phyloP scores from a whole-genome alignment of 2,888 invertebrate genomes.

The Papilio protenor region DNA sequence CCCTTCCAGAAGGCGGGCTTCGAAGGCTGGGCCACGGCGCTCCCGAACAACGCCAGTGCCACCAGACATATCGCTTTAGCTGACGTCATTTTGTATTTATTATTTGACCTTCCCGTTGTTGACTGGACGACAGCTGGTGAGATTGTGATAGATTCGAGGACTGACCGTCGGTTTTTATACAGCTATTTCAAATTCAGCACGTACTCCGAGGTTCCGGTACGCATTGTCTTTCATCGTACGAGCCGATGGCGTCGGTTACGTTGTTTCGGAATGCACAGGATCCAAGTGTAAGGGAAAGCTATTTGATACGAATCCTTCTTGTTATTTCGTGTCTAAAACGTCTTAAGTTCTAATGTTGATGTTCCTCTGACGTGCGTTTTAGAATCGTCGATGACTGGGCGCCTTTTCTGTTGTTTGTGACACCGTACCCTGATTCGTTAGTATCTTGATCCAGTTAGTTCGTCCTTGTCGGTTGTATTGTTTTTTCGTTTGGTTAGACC shows the following conservation, averaged over 20 bases:
- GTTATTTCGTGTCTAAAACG: slow-evolving; percentile 59
- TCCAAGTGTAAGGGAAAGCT: slow-evolving; percentile 81
- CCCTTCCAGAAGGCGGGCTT: slow-evolving; percentile 88
- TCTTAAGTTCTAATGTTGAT: slow-evolving; percentile 63
- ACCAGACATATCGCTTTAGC: slow-evolving; percentile 79
- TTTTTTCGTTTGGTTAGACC: slow-evolving; percentile 52
- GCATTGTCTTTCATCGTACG: slow-evolving; percentile 75
- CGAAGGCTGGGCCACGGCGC: slow-evolving; percentile 85
- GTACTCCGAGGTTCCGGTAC: slow-evolving; percentile 78
- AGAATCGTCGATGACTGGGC: slow-evolving; percentile 57
- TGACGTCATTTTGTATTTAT: slow-evolving; percentile 69
- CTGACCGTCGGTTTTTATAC: slow-evolving; percentile 82
- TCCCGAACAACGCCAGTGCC: slow-evolving; percentile 82
- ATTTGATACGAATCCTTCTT: slow-evolving; percentile 79
- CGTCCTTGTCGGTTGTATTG: slow-evolving; percentile 57
- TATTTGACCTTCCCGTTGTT: slow-evolving; percentile 66
- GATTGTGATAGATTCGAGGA: slow-evolving; percentile 80
- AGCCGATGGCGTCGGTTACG: slow-evolving; percentile 64
- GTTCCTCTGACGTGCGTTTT: slow-evolving; percentile 63
- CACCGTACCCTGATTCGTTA: slow-evolving; percentile 79
- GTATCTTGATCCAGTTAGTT: slow-evolving; percentile 69
- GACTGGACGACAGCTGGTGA: slow-evolving; percentile 73
- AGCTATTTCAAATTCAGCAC: slow-evolving; percentile 84
- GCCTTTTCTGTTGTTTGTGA: slow-evolving; percentile 83
- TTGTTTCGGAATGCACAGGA: slow-evolving; percentile 66